Percentiles rank a stretch among this genome's conserved stretches.
Conservation (phyloP, 1,140 invertebrate species). For the Babylonia areolata region DNA sequence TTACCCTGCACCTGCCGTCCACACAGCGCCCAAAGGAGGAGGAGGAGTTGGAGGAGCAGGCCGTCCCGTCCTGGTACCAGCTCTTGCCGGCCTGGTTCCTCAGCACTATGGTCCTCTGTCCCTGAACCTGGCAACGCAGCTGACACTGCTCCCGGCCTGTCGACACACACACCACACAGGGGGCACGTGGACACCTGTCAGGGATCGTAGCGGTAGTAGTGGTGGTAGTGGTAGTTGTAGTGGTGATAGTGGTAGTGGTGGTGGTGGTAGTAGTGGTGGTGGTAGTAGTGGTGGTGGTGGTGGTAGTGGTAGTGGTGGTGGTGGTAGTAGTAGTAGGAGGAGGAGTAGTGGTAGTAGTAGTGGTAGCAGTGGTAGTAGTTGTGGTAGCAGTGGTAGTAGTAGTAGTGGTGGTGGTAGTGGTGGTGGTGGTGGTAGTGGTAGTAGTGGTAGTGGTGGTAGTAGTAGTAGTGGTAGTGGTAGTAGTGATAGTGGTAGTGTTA, state of each 20-base stretch:
- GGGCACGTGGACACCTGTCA: neutral
- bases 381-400: no score
- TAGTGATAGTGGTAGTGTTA: no score
- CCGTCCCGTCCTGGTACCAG: slow-evolving; percentile 45
- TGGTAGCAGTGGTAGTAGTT: no score
- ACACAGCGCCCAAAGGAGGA: slow-evolving; percentile 44
- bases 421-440: neutral
- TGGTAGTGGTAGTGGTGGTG: neutral
- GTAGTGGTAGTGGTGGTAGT: slow-evolving; percentile 18
- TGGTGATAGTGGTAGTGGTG: no score
- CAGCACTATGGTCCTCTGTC: slow-evolving; percentile 12
- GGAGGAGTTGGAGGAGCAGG: slow-evolving; percentile 22
- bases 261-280: no score
- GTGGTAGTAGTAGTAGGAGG: no score
- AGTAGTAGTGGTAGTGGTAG: no score
- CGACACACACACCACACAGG: no score
- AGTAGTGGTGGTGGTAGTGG: slow-evolving; percentile 16
- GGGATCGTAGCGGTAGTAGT: neutral
- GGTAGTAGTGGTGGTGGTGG: neutral
- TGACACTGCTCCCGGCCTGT: slow-evolving; percentile 40
- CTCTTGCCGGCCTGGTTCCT: slow-evolving; percentile 29
- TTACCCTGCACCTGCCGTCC: slow-evolving; percentile 42
- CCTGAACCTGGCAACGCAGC: slow-evolving; percentile 34
- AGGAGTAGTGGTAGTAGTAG: no score
- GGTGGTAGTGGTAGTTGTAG: slow-evolving; percentile 6